Base-by-base conservation (phyloP, 2,113 vertebrate species). In the Otis tarda region DNA sequence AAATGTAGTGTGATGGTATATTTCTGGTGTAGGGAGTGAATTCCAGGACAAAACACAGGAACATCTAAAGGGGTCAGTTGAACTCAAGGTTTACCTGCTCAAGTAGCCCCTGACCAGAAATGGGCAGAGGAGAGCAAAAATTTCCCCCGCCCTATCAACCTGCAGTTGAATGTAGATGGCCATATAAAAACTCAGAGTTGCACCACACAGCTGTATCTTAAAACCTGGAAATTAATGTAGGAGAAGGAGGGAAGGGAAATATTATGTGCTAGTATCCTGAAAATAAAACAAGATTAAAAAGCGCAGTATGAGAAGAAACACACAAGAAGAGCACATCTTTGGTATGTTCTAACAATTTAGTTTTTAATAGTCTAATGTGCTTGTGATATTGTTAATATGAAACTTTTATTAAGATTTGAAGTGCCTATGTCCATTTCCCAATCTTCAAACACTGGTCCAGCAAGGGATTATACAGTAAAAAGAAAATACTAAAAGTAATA, bases 1-100 rank as follows among this genome's bases (percentile, higher is more conserved):
- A 78, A 74, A 45, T 35, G 2, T 4, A 50, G 33, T 13, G 11
- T 0, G 1, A 37, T 22, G 9, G 0, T 70, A 18, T 15, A 13
- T 1, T 60, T 86, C 55, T 50, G 27, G 17, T 17, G 41, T n/a
- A 64, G 57, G 17, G 84, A 6, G 10, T 57, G 24, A 63, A 63
- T 50, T 96, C 31, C 16, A 67, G 20, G 35, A 19, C 21, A 39
- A 83, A 88, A 70, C 12, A 37, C 9, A 73, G 35, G 20, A 79
- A 59, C 31, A 63, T 7, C 60, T 6, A 43, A 57, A 39, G 5
- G 6, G 4, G 1, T n/a, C 7, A 39, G 7, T 13, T 10, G 24
- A 78, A 18, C 15, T 59, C 15, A 37, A 60, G 8, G 6, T 80
- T 68, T 83, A 33, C 20, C 15, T 73, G 14, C 12, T 41, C 28